A percentile compares a stretch with the other conserved stretches of the same genome.
These are phyloP conservation scores for Steatocranus sp. DNA, from an alignment of 2,797 vertebrate species.

Conservation along the genomic window DNA sequence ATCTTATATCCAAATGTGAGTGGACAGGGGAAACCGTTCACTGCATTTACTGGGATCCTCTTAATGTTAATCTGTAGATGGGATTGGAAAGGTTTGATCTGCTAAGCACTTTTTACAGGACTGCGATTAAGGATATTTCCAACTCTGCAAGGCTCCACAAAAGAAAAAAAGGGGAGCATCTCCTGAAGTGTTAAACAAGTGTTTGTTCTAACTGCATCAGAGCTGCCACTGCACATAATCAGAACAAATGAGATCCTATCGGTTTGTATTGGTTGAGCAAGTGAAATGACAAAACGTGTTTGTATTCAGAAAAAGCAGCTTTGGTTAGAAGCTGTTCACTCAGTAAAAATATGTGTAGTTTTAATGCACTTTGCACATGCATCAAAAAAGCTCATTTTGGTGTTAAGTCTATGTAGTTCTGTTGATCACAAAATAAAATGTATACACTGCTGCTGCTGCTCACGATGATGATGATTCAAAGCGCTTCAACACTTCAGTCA, in stretches of 20 bases:
- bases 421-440: not conserved
- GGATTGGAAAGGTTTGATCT: constrained; percentile 58
- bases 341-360: not conserved
- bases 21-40: not conserved
- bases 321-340: not conserved
- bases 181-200: not conserved
- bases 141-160: not conserved
- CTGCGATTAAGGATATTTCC: not conserved
- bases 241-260: not conserved
- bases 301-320: not conserved
- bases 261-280: not conserved
- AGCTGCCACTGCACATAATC: not conserved
- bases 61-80: constrained; percentile 54
- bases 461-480: not conserved
- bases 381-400: not conserved
- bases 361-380: not conserved
- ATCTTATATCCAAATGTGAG: constrained; percentile 4
- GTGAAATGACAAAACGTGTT: not conserved
- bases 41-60: constrained; percentile 37
- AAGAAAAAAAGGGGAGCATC: not conserved
- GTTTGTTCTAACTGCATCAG: not conserved
- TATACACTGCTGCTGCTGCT: not conserved
- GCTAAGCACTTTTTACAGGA: constrained; percentile 30
- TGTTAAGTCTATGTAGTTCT: not conserved
- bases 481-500: not conserved